Conservation (phyloP, 1,140 invertebrate species). For the Nasonia vitripennis region DNA sequence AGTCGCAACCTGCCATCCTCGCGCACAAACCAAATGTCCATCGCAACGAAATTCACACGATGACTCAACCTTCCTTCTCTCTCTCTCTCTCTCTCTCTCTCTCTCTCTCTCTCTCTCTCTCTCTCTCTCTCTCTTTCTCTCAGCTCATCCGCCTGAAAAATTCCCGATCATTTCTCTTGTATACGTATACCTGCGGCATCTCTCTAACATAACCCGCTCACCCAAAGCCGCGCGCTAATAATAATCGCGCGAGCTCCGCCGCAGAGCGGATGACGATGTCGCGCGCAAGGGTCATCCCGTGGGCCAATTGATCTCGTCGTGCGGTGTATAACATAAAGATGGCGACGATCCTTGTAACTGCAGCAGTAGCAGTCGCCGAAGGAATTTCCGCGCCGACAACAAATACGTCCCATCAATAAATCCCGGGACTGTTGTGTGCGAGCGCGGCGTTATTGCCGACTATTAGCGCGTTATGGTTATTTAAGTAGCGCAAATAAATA, state of each 20-base stretch:
- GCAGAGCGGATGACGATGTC: slow-evolving; percentile 17
- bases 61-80: slow-evolving; percentile 9
- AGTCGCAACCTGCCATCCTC: background rate
- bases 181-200: background rate
- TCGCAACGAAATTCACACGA: slow-evolving; percentile 33
- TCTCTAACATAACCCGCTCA: background rate
- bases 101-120: background rate
- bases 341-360: background rate
- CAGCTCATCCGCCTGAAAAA: slow-evolving; percentile 13
- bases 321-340: background rate
- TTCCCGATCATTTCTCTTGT: slow-evolving; percentile 17
- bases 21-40: slow-evolving; percentile 12
- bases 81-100: background rate
- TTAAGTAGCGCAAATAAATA: slow-evolving; percentile 69
- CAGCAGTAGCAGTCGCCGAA: slow-evolving; percentile 1
- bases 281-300: slow-evolving; percentile 9
- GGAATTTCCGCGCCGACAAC: slow-evolving; percentile 66
- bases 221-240: slow-evolving; percentile 15
- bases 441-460: slow-evolving; percentile 55
- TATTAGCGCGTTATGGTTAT: slow-evolving; percentile 70
- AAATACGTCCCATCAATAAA: slow-evolving; percentile 70
- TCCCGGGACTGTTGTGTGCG: slow-evolving; percentile 48
- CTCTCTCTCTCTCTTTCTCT: background rate
- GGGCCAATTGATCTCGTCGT: background rate
- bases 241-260: background rate